Base-by-base conservation (phyloP, 2,888 invertebrate species). In the Asteroscopus sphinx region DNA sequence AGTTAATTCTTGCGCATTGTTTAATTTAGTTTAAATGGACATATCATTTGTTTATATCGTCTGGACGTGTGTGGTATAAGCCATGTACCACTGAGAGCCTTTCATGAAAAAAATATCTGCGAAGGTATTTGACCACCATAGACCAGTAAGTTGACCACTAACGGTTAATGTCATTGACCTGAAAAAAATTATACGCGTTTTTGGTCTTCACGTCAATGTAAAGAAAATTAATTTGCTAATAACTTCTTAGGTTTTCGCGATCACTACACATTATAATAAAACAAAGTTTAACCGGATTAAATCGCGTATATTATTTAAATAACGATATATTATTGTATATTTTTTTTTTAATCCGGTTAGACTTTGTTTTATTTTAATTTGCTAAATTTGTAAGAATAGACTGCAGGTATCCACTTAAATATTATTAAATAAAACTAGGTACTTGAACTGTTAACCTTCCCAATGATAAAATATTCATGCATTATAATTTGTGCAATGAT, bases 401-500 rank as follows among this genome's bases (percentile, higher is more conserved):
- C n/a, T n/a, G 25, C 6, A 6, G 25, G 25, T 25, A 25, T 25
- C n/a, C n/a, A n/a, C n/a, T n/a, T n/a, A n/a, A n/a, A n/a, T n/a
- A n/a, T n/a, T n/a, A n/a, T 25, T 25, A 25, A 6, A 25, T 4
- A 6, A 4, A 3, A 25, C 25, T 6, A 25, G 6, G 25, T 30
- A n/a, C 12, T 37, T 3, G 3, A 5, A 15, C 17, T 3, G 12
- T 17, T 17, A n/a, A 37, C 17, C 37, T 37, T 16, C n/a, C n/a
- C 21, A n/a, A 21, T 11, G 21, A n/a, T 37, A 3, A n/a, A 37
- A 21, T 37, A 37, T 21, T 37, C 37, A n/a, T 37, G 17, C n/a
- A 37, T 17, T 17, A n/a, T 1, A 37, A 17, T 37, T 37, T 5
- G n/a, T 17, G n/a, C 21, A 21, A 21, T 37, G 21, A 37, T 37